A percentile compares a stretch with the other conserved stretches of the same genome.
Evolutionary conservation across 2,888 invertebrate species (phyloP).

Genomic region (Aleiodes testaceus): DNA sequence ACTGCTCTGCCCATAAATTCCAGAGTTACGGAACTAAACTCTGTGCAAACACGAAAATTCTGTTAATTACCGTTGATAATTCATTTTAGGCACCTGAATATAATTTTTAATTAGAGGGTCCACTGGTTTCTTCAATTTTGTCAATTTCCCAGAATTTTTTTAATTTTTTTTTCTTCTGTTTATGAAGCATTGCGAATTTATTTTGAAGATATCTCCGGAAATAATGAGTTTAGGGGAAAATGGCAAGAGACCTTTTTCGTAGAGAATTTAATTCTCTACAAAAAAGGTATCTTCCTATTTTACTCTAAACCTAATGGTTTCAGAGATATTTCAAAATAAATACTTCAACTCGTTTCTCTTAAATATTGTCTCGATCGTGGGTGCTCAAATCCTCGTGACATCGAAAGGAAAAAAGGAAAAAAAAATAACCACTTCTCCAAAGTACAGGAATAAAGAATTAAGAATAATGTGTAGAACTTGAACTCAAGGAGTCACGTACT

Average conservation of each 20-base stretch:
- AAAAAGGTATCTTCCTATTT: no score
- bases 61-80: slow-evolving; percentile 29
- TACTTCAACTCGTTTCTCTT: slow-evolving; percentile 46
- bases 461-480: not conserved
- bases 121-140: no score
- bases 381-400: slow-evolving; percentile 42
- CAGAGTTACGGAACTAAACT: slow-evolving; percentile 31
- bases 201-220: no score
- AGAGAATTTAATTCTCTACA: no score
- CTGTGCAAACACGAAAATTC: slow-evolving; percentile 18
- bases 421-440: not conserved
- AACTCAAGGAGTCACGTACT: slow-evolving; percentile 22
- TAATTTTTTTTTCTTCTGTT: no score
- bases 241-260: no score
- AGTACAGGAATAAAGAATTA: not conserved
- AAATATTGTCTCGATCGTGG: slow-evolving; percentile 60
- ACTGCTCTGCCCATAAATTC: slow-evolving; percentile 41
- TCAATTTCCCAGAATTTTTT: no score
- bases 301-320: no score
- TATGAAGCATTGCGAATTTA: no score
- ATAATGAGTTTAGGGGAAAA: no score
- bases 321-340: not conserved
- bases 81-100: not conserved
- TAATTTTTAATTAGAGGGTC: not conserved
- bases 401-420: not conserved